Evolutionary conservation across 2,797 vertebrate genomes (phyloP).

Genomic region (Parauchenoglanis punctatus): DNA sequence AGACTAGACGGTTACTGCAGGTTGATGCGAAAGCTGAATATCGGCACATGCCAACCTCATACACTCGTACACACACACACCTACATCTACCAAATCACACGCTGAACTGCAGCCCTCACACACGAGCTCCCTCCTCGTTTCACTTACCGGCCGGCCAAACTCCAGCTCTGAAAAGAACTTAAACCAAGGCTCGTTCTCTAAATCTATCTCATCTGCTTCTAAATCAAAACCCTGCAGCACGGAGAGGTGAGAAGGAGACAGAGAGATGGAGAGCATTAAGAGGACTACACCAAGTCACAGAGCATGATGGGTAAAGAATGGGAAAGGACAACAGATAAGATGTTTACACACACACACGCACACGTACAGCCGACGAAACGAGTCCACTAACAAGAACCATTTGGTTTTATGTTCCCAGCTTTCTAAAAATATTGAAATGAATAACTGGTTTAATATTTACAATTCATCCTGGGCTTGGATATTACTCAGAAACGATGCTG

Average conservation of each 20-base stretch:
- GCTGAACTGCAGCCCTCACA: constrained; percentile 18
- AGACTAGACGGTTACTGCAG: not conserved
- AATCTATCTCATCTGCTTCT: constrained; percentile 97
- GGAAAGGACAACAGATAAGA: constrained; percentile 33
- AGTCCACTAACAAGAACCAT: not conserved
- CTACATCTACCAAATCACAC: constrained; percentile 17
- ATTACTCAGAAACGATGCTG: not conserved
- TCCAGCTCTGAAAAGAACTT: constrained; percentile 99
- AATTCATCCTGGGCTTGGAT: not conserved
- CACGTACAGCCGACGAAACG: not conserved
- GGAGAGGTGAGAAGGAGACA: constrained; percentile 69
- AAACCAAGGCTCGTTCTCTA: constrained; percentile 99
- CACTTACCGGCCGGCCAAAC: constrained; percentile 98
- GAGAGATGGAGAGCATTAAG: constrained; percentile 72
- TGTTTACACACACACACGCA: not conserved
- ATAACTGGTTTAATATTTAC: not conserved
- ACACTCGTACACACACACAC: not conserved
- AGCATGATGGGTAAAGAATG: constrained; percentile 59
- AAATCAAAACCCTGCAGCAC: constrained; percentile 89
- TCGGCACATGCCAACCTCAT: constrained; percentile 25
- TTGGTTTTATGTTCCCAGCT: not conserved
- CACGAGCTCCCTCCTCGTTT: constrained; percentile 57
- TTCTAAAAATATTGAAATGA: not conserved
- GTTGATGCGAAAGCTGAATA: not conserved
- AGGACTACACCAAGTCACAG: constrained; percentile 56